Percentiles rank a stretch among this genome's conserved stretches.
Conservation (phyloP, 2,888 invertebrate genomes). For the Crocallis elinguaria region DNA sequence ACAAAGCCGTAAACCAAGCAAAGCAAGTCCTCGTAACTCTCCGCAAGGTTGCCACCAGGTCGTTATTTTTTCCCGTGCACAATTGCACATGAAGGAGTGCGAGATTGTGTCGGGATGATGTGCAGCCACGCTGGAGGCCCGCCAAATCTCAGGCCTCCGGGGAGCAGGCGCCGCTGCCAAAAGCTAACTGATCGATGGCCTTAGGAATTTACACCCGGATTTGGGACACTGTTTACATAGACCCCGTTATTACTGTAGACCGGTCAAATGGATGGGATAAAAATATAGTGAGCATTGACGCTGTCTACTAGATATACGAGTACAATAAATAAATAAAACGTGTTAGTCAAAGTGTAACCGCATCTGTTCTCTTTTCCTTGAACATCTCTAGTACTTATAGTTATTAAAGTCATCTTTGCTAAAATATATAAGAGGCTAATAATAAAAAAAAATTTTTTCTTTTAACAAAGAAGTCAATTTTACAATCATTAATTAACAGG, state of each 20-base stretch:
- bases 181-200: conserved; percentile 61
- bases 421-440: no score
- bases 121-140: conserved; percentile 51
- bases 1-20: neutral
- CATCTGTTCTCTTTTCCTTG: no score
- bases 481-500: no score
- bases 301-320: no score
- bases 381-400: no score
- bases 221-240: conserved; percentile 35
- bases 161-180: conserved; percentile 56
- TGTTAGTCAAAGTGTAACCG: no score
- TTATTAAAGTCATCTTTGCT: no score
- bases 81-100: conserved; percentile 50
- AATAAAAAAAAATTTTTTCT: no score
- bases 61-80: conserved; percentile 52
- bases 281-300: conserved; percentile 3
- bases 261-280: conserved; percentile 18
- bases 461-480: no score
- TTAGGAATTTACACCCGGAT: conserved; percentile 54
- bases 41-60: conserved; percentile 6
- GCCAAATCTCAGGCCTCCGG: conserved; percentile 57
- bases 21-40: conserved; percentile 9
- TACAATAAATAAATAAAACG: no score
- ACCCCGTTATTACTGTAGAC: conserved; percentile 23
- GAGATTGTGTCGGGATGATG: conserved; percentile 59